Evolutionary conservation across 2,113 vertebrate species (phyloP).

Genomic region (Clarias gariepinus): DNA sequence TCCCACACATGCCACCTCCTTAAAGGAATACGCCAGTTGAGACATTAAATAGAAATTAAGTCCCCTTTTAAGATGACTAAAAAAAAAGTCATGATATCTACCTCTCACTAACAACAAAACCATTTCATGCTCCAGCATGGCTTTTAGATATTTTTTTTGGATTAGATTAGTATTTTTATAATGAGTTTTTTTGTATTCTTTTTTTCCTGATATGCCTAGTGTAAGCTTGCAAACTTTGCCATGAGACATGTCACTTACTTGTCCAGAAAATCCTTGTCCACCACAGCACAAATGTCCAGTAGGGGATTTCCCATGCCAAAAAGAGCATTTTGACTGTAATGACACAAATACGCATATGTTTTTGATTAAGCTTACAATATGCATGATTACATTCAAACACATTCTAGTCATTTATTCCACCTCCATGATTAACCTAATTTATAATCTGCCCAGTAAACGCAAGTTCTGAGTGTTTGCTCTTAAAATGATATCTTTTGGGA

Average conservation of each 20-base stretch:
- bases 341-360: slow-evolving; percentile 15
- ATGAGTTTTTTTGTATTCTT: not conserved
- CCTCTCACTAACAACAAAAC: not conserved
- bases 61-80: not conserved
- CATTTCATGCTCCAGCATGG: not conserved
- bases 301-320: slow-evolving; percentile 99
- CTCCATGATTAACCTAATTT: not conserved
- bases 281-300: slow-evolving; percentile 90
- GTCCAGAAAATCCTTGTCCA: slow-evolving; percentile 97
- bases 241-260: slow-evolving; percentile 79
- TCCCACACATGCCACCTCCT: slow-evolving; percentile 1
- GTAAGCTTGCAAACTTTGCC: not conserved
- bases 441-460: not conserved
- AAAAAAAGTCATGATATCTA: not conserved
- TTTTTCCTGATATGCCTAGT: not conserved
- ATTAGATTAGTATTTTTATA: not conserved
- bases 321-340: slow-evolving; percentile 89
- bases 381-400: not conserved
- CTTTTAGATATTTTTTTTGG: not conserved
- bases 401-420: not conserved
- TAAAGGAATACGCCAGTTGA: not conserved
- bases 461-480: not conserved
- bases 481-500: slow-evolving; percentile 10
- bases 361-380: not conserved
- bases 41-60: not conserved